Percentiles rank a stretch among this genome's conserved stretches.
These are phyloP conservation scores for Andrena praecox DNA, from an alignment of 2,888 invertebrate genomes.

Conservation along the genomic window DNA sequence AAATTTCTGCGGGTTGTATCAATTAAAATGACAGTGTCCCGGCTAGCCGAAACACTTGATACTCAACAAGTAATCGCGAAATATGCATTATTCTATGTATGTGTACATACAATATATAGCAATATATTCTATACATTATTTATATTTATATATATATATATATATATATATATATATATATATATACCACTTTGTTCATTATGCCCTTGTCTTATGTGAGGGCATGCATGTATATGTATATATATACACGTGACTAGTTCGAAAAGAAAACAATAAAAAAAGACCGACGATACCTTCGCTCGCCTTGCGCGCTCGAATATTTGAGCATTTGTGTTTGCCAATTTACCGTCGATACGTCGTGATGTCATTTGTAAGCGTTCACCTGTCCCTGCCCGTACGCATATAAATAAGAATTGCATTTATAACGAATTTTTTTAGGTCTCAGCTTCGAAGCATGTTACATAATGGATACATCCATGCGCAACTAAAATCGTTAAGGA, in stretches of 20 bases:
- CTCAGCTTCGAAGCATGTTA: constrained; percentile 33
- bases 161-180: constrained; percentile 52
- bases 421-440: constrained; percentile 13
- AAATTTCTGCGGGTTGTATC: constrained; percentile 11
- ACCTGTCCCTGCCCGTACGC: constrained; percentile 2
- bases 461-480: constrained; percentile 46
- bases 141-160: constrained; percentile 61
- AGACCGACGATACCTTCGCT: constrained; percentile 69
- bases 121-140: constrained; percentile 44
- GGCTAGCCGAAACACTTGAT: constrained; percentile 74
- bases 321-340: neutral
- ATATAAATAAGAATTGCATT: constrained; percentile 26
- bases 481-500: constrained; percentile 38
- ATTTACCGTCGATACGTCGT: constrained; percentile 14
- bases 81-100: constrained; percentile 69
- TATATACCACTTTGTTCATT: constrained; percentile 63
- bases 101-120: constrained; percentile 60
- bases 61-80: constrained; percentile 76
- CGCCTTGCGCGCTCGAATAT: constrained; percentile 43
- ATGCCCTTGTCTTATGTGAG: constrained; percentile 56
- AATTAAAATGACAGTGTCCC: constrained; percentile 66
- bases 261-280: constrained; percentile 48
- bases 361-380: constrained; percentile 5
- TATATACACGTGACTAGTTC: constrained; percentile 80
- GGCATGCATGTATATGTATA: constrained; percentile 17